A percentile compares a stretch with the other conserved stretches of the same genome.
phyloP scores from a whole-genome alignment of 2,888 invertebrate species.

The Ryuthela nishihirai region DNA sequence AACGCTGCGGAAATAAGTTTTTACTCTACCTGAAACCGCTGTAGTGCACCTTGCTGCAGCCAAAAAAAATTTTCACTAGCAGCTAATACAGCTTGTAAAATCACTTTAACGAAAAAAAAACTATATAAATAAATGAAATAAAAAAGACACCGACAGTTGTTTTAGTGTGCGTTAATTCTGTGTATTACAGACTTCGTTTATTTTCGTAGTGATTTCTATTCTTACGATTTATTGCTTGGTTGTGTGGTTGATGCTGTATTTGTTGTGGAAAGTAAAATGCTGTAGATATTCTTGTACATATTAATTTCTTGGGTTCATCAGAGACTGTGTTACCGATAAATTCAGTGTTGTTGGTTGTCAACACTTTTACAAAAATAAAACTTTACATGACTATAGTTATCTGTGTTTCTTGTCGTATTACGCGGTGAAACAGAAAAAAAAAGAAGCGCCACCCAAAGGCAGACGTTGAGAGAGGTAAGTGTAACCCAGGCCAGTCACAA shows the following conservation, averaged over 20 bases:
- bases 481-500: too few relatives aligned
- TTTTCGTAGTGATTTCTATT: slow-evolving; percentile 29
- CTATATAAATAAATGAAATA: slow-evolving; percentile 4
- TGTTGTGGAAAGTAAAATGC: slow-evolving; percentile 36
- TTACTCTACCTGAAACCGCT: too few relatives aligned
- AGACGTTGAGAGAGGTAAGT: too few relatives aligned
- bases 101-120: slow-evolving; percentile 6
- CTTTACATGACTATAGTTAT: slow-evolving; percentile 29
- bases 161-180: slow-evolving; percentile 30
- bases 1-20: too few relatives aligned
- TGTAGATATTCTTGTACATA: slow-evolving; percentile 35
- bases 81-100: slow-evolving; percentile 9
- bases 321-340: slow-evolving; percentile 33
- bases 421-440: too few relatives aligned
- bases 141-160: slow-evolving; percentile 5
- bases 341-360: slow-evolving; percentile 39
- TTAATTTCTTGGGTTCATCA: slow-evolving; percentile 25
- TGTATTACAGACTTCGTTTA: slow-evolving; percentile 24
- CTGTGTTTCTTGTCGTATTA: too few relatives aligned
- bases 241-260: slow-evolving; percentile 28
- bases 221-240: slow-evolving; percentile 22
- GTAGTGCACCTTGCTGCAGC: slow-evolving; percentile 15
- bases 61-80: slow-evolving; percentile 17
- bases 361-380: slow-evolving; percentile 39
- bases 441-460: too few relatives aligned